Conservation (phyloP, 2,888 invertebrate species). For the Plagodis pulveraria region DNA sequence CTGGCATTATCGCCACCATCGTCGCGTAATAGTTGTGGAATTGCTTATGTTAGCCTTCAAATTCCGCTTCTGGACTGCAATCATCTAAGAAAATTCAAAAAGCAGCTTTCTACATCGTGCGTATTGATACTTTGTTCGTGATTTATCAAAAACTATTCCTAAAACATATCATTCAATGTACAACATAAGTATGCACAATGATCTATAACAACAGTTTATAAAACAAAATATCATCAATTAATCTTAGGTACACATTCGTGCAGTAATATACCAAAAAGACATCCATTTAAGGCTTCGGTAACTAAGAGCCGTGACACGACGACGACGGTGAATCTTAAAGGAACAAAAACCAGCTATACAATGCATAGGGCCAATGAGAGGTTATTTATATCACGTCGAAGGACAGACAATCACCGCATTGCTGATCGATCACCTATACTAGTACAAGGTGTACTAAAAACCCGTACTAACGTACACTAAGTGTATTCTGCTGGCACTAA, state of each 20-base stretch:
- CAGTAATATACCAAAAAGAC: not conserved
- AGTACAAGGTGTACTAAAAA: too few species aligned
- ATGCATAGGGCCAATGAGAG: slow-evolving; percentile 57
- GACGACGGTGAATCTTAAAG: slow-evolving; percentile 48
- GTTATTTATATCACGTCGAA: slow-evolving; percentile 72
- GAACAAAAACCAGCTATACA: slow-evolving; percentile 54
- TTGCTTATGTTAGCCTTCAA: slow-evolving; percentile 35
- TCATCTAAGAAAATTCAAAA: not conserved
- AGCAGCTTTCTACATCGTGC: too few species aligned
- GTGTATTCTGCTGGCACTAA: too few species aligned
- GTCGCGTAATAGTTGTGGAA: slow-evolving; percentile 49
- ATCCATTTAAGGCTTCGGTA: not conserved
- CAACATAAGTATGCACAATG: too few species aligned
- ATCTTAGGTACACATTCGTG: too few species aligned
- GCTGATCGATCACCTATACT: slow-evolving; percentile 26
- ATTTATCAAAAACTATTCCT: too few species aligned
- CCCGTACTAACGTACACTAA: too few species aligned
- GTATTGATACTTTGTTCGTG: too few species aligned
- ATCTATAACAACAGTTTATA: too few species aligned
- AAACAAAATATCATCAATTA: too few species aligned
- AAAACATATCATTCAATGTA: too few species aligned
- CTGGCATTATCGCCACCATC: slow-evolving; percentile 2
- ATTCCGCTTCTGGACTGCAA: slow-evolving; percentile 35
- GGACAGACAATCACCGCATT: slow-evolving; percentile 76
- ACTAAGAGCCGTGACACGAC: slow-evolving; percentile 29